Conservation (phyloP, 2,797 vertebrate species). For the Spondyliosoma cantharus region DNA sequence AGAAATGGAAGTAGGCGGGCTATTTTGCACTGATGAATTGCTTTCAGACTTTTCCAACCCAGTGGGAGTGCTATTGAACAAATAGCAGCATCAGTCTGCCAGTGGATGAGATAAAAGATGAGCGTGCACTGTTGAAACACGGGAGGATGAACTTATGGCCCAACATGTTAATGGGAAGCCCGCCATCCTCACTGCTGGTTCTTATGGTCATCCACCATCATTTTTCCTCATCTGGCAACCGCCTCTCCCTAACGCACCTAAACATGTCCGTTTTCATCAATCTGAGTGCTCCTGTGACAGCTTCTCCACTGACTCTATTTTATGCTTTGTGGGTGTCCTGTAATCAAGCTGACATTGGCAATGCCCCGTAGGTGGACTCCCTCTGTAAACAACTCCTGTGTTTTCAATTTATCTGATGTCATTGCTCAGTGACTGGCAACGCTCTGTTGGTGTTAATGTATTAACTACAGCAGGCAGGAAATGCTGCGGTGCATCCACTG, state of each 20-base stretch:
- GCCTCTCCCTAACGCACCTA: slow-evolving; percentile 54
- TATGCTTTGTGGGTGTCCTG: slow-evolving; percentile 60
- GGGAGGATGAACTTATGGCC: slow-evolving; percentile 23
- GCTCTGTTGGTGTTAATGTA: slow-evolving; percentile 27
- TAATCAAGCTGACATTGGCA: slow-evolving; percentile 53
- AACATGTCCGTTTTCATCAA: slow-evolving; percentile 54
- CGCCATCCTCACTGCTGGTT: slow-evolving; percentile 25
- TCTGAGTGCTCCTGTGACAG: slow-evolving; percentile 56
- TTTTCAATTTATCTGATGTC: slow-evolving; percentile 49
- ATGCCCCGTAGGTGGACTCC: slow-evolving; percentile 33
- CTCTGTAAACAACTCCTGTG: slow-evolving; percentile 46
- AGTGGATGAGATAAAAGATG: slow-evolving; percentile 44
- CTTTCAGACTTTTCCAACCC: slow-evolving; percentile 37
- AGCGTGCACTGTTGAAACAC: slow-evolving; percentile 11
- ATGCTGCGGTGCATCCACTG: slow-evolving; percentile 12
- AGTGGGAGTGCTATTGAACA: slow-evolving; percentile 51
- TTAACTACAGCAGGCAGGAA: slow-evolving; percentile 31
- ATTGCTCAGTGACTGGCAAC: slow-evolving; percentile 21
- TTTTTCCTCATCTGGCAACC: slow-evolving; percentile 55
- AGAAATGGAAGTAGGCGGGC: slow-evolving; percentile 34
- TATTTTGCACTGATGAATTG: slow-evolving; percentile 59
- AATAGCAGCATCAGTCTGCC: slow-evolving; percentile 52
- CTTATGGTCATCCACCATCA: slow-evolving; percentile 25
- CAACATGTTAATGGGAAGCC: slow-evolving; percentile 31
- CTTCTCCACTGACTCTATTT: slow-evolving; percentile 48